Percentiles rank a stretch among this genome's conserved stretches.
Evolutionary conservation across 1,140 invertebrate species (phyloP).

Genomic region (Sitophilus oryzae): DNA sequence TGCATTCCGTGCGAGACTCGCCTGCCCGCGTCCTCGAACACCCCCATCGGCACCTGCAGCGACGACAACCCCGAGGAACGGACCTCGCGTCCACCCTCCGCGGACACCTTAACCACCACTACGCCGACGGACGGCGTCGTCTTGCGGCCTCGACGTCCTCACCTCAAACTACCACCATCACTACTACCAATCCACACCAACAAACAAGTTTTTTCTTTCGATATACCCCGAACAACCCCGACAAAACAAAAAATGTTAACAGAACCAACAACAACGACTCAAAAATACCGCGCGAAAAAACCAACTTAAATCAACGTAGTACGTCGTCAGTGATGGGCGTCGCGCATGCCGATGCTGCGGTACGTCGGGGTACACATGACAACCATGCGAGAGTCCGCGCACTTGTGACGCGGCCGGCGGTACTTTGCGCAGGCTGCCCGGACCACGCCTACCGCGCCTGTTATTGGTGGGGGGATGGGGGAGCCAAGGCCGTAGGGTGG

Average conservation of each 20-base stretch:
- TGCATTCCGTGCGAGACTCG: conserved; percentile 42
- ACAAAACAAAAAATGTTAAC: conserved; percentile 4
- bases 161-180: not conserved
- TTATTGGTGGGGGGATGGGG: not conserved
- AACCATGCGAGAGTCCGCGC: conserved; percentile 20
- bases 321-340: conserved; percentile 3
- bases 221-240: too few species aligned
- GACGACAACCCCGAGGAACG: conserved; percentile 33
- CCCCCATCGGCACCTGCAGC: conserved; percentile 45
- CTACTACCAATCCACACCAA: not conserved
- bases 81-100: conserved; percentile 17
- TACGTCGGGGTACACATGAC: conserved; percentile 12
- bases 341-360: conserved; percentile 13
- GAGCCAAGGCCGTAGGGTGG: not conserved
- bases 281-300: too few species aligned
- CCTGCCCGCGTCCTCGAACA: conserved; percentile 40
- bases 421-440: not conserved
- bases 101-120: conserved; percentile 19
- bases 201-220: too few species aligned
- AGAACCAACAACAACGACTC: not conserved
- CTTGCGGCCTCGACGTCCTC: not conserved
- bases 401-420: conserved; percentile 12
- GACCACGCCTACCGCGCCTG: not conserved
- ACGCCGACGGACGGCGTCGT: conserved; percentile 7
- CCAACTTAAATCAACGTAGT: too few species aligned